Conservation (phyloP, 2,113 vertebrate species). For the Hystrix cristata region DNA sequence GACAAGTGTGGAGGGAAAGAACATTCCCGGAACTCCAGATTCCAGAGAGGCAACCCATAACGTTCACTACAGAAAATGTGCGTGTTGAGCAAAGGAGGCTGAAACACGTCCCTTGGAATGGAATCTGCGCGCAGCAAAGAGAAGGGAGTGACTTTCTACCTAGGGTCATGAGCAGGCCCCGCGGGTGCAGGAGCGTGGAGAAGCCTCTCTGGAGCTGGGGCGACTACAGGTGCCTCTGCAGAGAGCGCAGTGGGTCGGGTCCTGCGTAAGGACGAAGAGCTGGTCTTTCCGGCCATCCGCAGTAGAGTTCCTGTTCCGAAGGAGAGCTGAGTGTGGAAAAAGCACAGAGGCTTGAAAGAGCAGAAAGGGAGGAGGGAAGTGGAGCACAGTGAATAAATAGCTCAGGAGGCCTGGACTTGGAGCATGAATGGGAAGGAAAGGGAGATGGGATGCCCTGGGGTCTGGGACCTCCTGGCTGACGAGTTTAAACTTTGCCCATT, state of each 20-base stretch:
- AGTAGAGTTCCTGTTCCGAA: background rate
- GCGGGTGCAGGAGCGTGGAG: too few species aligned
- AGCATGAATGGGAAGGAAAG: background rate
- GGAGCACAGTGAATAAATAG: too few species aligned
- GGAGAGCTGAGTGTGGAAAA: background rate
- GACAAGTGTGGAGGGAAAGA: background rate
- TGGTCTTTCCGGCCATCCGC: background rate
- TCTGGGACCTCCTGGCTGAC: background rate
- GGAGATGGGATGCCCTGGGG: background rate
- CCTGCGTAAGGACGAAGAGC: background rate
- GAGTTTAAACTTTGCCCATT: background rate
- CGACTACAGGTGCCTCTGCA: too few species aligned
- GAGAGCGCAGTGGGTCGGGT: too few species aligned
- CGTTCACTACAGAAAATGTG: background rate
- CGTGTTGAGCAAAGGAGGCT: background rate
- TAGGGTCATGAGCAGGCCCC: too few species aligned
- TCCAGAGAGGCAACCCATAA: background rate
- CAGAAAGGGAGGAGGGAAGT: too few species aligned
- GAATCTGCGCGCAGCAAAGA: background rate
- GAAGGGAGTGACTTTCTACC: too few species aligned
- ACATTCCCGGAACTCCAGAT: background rate
- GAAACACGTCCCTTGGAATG: background rate
- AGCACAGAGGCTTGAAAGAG: background rate
- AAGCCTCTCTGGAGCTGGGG: too few species aligned
- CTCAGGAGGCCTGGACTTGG: background rate